Evolutionary conservation across 2,888 invertebrate genomes (phyloP), one percentile per base, ranked within the genome.

Genomic region (Apotomis capreana): DNA sequence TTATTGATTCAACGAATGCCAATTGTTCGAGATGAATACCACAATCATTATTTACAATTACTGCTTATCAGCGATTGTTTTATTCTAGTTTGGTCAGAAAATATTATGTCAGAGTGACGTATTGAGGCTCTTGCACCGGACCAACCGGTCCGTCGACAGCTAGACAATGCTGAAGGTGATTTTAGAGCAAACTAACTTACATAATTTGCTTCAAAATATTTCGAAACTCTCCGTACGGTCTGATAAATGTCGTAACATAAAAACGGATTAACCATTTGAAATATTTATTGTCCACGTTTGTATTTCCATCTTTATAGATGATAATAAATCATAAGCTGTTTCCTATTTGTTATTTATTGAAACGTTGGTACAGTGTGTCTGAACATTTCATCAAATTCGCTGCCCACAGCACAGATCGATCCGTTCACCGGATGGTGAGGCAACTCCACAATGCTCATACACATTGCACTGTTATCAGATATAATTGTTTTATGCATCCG

Each of bases 171-270:
- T 78, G 78, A 78, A 80, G 78, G 77, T 75, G 77, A 78, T 79
- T 78, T 78, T 77, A 79, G 79, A 80, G 76, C 76, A 77, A 69
- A 73, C 77, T 76, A 80, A 76, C 80, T 87, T 87, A 85, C 79
- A 84, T 88, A 84, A 88, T 83, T 82, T 78, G 79, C 80, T 81
- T 78, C 78, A 78, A 82, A 77, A 78, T 76, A 78, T 83, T 81
- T 79, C 74, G 80, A 78, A 84, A 83, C 65, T 5, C 55, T 68
- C 63, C 72, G 65, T 70, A 78, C 73, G 73, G 69, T 77, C 77
- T 69, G 74, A 69, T 74, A 75, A 74, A 70, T 78, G 74, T 75
- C 74, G 73, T 82, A 82, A 73, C 73, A 71, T 69, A 59, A 69
- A 76, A 73, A 73, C 57, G 63, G 75, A 74, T 74, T 74, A 73